phyloP scores from a whole-genome alignment of 2,888 invertebrate species.

The Spisula solida region DNA sequence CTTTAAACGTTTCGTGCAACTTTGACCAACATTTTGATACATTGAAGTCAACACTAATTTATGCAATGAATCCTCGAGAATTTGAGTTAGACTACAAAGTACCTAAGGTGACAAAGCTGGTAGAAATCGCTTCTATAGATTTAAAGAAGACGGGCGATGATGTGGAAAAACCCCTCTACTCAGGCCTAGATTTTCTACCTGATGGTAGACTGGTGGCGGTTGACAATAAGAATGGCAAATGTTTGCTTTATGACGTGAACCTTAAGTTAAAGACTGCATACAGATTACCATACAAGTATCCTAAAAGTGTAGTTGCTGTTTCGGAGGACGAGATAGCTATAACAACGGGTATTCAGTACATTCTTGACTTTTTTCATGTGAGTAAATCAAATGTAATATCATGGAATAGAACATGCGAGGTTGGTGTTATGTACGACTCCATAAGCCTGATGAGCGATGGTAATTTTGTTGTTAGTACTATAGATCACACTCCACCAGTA shows the following conservation, averaged over 20 bases:
- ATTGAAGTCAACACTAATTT: not conserved
- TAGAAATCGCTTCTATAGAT: not conserved
- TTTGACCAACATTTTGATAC: not conserved
- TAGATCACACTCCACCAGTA: not conserved
- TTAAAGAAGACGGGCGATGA: slow-evolving; percentile 7
- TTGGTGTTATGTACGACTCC: not conserved
- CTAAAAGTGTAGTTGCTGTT: not conserved
- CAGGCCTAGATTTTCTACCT: slow-evolving; percentile 20
- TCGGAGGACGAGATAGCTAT: slow-evolving; percentile 5
- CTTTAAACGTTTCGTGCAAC: not conserved
- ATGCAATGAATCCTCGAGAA: not conserved
- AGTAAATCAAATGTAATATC: slow-evolving; percentile 15
- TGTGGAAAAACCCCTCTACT: not conserved
- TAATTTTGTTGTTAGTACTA: slow-evolving; percentile 10
- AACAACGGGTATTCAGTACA: not conserved
- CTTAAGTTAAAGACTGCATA: not conserved
- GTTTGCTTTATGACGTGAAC: slow-evolving; percentile 24
- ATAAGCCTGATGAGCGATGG: slow-evolving; percentile 22
- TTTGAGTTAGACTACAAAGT: not conserved
- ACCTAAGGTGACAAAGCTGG: not conserved
- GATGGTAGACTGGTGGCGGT: slow-evolving; percentile 30
- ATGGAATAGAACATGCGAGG: not conserved
- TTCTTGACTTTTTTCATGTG: not conserved
- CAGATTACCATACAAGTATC: not conserved
- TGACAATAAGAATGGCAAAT: slow-evolving; percentile 24